Conservation (phyloP, 2,797 vertebrate species). For the Lophotriccus pileatus region DNA sequence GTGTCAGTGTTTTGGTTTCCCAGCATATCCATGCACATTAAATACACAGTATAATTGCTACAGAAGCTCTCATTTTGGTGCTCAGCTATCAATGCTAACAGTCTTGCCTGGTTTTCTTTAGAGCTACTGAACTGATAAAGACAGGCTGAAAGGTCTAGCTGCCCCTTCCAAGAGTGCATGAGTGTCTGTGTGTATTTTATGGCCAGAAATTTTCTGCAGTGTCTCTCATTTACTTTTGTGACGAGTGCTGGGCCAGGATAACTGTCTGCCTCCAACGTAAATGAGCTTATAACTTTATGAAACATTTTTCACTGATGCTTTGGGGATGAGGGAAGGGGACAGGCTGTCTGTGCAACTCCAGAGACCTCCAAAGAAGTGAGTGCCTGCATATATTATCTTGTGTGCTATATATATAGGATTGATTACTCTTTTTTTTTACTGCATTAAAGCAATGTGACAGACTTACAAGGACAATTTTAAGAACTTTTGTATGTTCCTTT, state of each 20-base stretch:
- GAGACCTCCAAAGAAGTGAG: background rate
- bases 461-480: background rate
- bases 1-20: background rate
- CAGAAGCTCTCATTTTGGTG: fast-evolving
- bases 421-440: background rate
- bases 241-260: conserved; percentile 35
- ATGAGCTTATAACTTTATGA: conserved; percentile 38
- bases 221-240: conserved; percentile 45
- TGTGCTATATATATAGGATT: background rate
- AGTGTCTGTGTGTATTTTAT: background rate
- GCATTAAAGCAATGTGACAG: background rate
- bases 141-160: conserved; percentile 9
- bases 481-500: background rate
- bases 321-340: background rate
- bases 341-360: background rate
- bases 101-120: conserved; percentile 31
- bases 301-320: conserved; percentile 36
- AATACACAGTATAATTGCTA: too few species aligned
- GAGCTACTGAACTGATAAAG: conserved; percentile 40
- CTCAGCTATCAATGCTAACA: background rate
- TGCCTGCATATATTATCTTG: background rate
- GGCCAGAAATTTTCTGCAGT: conserved; percentile 10
- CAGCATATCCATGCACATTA: background rate
- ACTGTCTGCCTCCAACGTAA: conserved; percentile 50
- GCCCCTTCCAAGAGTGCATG: background rate